Conservation (phyloP, 2,888 invertebrate species). For the Caenorhabditis sinica region DNA sequence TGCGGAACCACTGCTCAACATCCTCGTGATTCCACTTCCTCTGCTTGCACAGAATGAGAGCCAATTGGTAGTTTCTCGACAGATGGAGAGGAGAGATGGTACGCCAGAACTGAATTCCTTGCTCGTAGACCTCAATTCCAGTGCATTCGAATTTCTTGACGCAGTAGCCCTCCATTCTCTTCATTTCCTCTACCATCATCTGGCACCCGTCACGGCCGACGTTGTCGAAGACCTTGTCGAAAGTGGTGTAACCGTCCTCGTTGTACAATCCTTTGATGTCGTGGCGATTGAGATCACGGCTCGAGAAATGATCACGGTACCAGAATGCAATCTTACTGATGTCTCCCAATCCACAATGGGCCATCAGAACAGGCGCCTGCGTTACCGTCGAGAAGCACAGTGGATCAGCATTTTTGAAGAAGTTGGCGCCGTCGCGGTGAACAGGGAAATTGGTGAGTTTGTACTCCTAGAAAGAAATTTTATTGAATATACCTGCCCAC, state of each 20-base stretch:
- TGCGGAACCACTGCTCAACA: constrained; percentile 23
- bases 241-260: neutral
- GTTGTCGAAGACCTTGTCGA: constrained; percentile 9
- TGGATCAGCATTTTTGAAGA: constrained; percentile 12
- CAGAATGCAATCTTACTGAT: neutral
- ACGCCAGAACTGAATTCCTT: constrained; percentile 2
- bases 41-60: constrained; percentile 6
- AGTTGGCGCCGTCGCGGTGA: constrained; percentile 21
- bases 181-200: neutral
- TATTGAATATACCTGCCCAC: neutral
- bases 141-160: neutral
- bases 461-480: constrained; percentile 1
- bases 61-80: constrained; percentile 30
- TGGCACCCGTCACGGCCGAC: neutral
- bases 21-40: neutral
- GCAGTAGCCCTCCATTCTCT: constrained; percentile 5
- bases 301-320: constrained; percentile 14
- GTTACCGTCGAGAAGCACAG: neutral
- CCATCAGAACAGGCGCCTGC: constrained; percentile 2
- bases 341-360: neutral
- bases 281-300: neutral
- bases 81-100: neutral
- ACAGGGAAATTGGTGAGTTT: neutral
- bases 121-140: neutral
- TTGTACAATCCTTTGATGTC: neutral